Evolutionary conservation across 2,113 vertebrate genomes (phyloP).

Genomic region (Pogonocichla stellata): DNA sequence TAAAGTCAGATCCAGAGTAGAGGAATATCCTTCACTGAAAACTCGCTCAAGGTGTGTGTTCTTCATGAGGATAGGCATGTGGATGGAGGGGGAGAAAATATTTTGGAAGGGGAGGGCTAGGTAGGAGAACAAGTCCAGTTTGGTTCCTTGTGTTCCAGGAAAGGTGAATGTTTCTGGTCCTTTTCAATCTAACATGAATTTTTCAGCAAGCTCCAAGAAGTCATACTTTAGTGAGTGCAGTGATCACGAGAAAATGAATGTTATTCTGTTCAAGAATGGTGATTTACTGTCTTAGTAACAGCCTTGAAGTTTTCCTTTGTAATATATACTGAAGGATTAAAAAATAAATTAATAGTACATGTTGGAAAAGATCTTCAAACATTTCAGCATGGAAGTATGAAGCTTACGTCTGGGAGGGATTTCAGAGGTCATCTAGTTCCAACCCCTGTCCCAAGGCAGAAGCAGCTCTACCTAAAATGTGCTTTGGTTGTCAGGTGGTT

Average conservation of each 20-base stretch:
- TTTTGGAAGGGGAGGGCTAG: not conserved
- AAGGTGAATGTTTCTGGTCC: not conserved
- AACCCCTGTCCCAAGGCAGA: not conserved
- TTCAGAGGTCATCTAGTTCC: not conserved
- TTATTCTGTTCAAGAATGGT: not conserved
- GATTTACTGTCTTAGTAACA: not conserved
- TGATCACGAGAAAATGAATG: not conserved
- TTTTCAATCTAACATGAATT: not conserved
- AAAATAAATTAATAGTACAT: not conserved
- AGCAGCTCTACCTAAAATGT: not conserved
- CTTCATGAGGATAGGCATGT: not conserved
- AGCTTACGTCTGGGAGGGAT: not conserved
- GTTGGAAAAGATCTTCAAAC: not conserved
- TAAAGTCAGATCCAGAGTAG: not conserved
- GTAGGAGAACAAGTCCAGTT: not conserved
- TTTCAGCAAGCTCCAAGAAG: not conserved
- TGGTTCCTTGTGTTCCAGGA: not conserved
- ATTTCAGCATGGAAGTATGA: not conserved
- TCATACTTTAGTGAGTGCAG: not conserved
- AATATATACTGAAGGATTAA: not conserved
- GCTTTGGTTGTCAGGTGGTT: not conserved
- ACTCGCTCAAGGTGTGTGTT: fast-evolving
- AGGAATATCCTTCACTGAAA: not conserved
- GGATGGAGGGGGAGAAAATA: not conserved
- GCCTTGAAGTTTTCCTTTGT: not conserved